A percentile compares a stretch with the other conserved stretches of the same genome.
phyloP scores from a whole-genome alignment of 2,113 vertebrate species.

The Ia io region DNA sequence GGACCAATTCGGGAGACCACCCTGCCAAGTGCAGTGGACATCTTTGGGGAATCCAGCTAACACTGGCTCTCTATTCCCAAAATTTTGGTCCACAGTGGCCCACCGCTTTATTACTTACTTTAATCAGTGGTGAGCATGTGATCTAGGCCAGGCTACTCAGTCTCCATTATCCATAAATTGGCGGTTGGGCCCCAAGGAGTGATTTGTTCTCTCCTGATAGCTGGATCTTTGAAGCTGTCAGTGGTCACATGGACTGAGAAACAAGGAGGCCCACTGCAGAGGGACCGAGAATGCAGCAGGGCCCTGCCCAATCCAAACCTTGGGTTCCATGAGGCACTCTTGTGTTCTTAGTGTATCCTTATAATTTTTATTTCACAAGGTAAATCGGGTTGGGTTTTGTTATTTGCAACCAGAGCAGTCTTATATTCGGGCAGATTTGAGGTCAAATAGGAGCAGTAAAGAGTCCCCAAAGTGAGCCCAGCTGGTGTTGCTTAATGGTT shows the following conservation, averaged over 20 bases:
- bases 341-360: neutral
- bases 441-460: neutral
- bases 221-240: neutral
- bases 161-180: neutral
- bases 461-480: neutral
- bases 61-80: neutral
- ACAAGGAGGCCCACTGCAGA: neutral
- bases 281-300: neutral
- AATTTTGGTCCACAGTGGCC: neutral
- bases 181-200: neutral
- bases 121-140: neutral
- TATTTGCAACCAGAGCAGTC: neutral
- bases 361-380: neutral
- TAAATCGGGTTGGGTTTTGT: neutral
- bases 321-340: neutral
- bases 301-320: neutral
- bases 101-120: neutral
- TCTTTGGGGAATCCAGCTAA: conserved; percentile 59
- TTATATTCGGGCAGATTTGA: neutral
- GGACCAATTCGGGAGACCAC: conserved; percentile 23
- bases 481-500: too few relatives aligned
- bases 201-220: neutral
- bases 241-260: neutral
- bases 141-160: neutral
- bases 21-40: neutral